Base-by-base conservation (phyloP, 2,888 invertebrate species). In the Acanthosoma haemorrhoidale region DNA sequence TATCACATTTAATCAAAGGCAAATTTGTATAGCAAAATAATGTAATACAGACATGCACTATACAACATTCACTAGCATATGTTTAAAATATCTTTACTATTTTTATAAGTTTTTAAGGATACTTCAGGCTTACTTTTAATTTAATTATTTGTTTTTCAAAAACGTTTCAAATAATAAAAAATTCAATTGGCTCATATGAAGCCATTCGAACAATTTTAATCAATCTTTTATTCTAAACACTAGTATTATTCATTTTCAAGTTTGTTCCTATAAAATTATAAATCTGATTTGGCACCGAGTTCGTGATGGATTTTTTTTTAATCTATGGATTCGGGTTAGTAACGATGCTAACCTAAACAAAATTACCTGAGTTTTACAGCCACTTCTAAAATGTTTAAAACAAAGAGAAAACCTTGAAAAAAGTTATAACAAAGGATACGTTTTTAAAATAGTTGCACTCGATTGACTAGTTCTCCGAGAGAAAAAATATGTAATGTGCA, bases 381-480 rank as follows among this genome's bases (percentile, higher is more conserved):
- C 64, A 36, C 64, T 29, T 29, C 9, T 31, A 59, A 18, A 59
- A 59, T 18, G 32, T 38, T 41, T 25, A 39, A 57, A 57, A 63
- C 21, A 34, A 34, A 36, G 18, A 31, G 29, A 51, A 51, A 51
- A 51, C n/a, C 51, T 51, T 51, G 13, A 51, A 4, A n/a, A 51
- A 51, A n/a, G n/a, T 25, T 25, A 25, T 3, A 25, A 25, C 31
- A 15, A 59, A 18, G 59, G 61, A 18, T 29, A n/a, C 60, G 21
- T 41, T 70, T 70, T 69, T 57, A 31, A 11, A 67, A 61, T 67
- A 70, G 72, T 72, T 72, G 72, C 70, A 72, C 72, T 72, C 61
- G 68, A 69, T 63, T 72, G 72, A 72, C 72, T 72, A 72, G 72
- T 72, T 72, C 67, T 61, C 34, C 38, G 34, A 69, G 32, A 32